These are phyloP conservation scores for Cephus sareptanus DNA, from an alignment of 2,888 invertebrate genomes.

Conservation along the genomic window DNA sequence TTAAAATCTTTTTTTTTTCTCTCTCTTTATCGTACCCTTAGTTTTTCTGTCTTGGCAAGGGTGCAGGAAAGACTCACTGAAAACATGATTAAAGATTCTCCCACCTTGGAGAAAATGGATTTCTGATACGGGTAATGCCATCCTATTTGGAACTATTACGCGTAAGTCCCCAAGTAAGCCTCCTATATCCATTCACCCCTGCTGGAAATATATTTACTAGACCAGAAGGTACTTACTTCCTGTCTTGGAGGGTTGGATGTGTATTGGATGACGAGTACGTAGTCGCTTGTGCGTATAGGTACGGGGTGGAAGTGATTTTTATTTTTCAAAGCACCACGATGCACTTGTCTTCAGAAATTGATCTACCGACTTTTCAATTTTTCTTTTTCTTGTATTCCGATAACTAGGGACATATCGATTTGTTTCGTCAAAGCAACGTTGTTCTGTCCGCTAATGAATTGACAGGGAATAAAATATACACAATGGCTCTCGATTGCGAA, in stretches of 20 bases:
- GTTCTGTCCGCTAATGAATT: slow-evolving; percentile 19
- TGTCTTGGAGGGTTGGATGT: slow-evolving; percentile 26
- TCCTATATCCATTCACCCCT: slow-evolving; percentile 48
- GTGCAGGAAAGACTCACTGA: slow-evolving; percentile 22
- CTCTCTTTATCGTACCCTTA: not conserved
- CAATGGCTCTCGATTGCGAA: slow-evolving; percentile 4
- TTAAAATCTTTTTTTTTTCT: not conserved
- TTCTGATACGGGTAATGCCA: slow-evolving; percentile 61
- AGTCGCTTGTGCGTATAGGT: not conserved
- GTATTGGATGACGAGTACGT: slow-evolving; percentile 25
- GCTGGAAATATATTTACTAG: slow-evolving; percentile 48
- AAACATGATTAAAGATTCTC: slow-evolving; percentile 62
- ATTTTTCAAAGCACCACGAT: too few species aligned
- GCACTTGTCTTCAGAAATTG: too few species aligned
- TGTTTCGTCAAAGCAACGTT: too few species aligned
- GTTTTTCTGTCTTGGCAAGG: not conserved
- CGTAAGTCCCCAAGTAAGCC: slow-evolving; percentile 54
- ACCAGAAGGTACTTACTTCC: slow-evolving; percentile 41
- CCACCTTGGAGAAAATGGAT: slow-evolving; percentile 58
- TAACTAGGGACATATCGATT: too few species aligned
- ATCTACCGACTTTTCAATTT: too few species aligned
- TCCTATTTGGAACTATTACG: slow-evolving; percentile 63
- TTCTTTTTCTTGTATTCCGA: too few species aligned
- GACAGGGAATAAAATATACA: slow-evolving; percentile 38
- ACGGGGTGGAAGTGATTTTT: too few species aligned